Base-by-base conservation (phyloP, 2,113 vertebrate species). In the Cyrtonyx montezumae region DNA sequence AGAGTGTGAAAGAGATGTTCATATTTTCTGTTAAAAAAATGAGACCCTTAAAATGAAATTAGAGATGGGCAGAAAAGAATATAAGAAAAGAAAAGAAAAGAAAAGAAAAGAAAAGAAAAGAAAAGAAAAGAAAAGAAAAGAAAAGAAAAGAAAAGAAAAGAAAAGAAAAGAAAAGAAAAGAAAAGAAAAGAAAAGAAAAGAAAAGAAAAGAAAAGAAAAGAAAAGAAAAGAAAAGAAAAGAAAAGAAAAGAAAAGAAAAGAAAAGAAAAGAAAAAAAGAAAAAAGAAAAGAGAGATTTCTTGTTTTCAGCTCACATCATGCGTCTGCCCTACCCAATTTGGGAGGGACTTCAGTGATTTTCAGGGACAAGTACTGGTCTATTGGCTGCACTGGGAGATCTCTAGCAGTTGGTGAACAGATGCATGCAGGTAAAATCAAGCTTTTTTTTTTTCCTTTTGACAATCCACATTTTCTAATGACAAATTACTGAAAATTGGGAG, bases 1-100 rank as follows among this genome's bases (percentile, higher is more conserved):
- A 87, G 71, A 94, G 90, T 95, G 93, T 91, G 90, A 95, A 95
- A 94, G 92, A 94, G 88, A 94, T 95, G 69, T 88, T 96, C 83
- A 61, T 84, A 79, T 79, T 93, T 96, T 95, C 73, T 90, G 77
- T 83, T 91, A 90, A 95, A 90, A 84, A 48, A 40, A 84, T 78
- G 28, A 86, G 88, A 85, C 88, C 85, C 82, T 96, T 79, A 74
- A 95, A 93, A 91, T 86, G 37, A 90, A 91, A 91, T 93, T 86
- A 91, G 37, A 91, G 42, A 88, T 71, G 76, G 87, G 89, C 69
- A 81, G 28, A 92, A 92, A 91, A 55, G 0, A 28, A 43, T 71
- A 71, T 30, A 30, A 59, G 48, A 83, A 14, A 17, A 30, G n/a
- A 26, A 36, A 30, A 59, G 48, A 83, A 14, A 17, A 30, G n/a